phyloP scores from a whole-genome alignment of 2,797 vertebrate species.

The Sardinella longiceps region DNA sequence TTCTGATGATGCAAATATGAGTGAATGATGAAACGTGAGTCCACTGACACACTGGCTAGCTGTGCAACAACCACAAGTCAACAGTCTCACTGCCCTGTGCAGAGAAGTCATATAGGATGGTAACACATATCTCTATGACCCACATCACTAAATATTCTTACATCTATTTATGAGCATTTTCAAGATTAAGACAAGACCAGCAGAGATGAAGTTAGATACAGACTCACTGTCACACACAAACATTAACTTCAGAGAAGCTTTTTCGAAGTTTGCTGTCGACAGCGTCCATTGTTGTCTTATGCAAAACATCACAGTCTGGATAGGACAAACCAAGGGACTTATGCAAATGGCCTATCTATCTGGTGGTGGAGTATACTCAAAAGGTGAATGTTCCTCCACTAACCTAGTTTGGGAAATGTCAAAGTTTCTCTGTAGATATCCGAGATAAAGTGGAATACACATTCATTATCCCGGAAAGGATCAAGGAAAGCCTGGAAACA shows the following conservation, averaged over 20 bases:
- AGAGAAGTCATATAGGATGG: neutral
- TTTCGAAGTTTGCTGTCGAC: constrained; percentile 64
- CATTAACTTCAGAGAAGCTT: constrained; percentile 48
- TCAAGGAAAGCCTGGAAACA: constrained; percentile 18
- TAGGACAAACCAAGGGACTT: constrained; percentile 72
- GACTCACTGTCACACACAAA: constrained; percentile 10
- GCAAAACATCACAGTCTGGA: constrained; percentile 78
- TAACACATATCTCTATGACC: neutral
- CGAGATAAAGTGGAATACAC: constrained; percentile 19
- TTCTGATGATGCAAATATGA: neutral
- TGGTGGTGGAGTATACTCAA: constrained; percentile 64
- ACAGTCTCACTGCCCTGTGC: neutral
- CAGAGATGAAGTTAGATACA: neutral
- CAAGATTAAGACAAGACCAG: neutral
- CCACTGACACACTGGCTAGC: neutral
- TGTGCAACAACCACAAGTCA: neutral
- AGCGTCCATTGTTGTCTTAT: constrained; percentile 82
- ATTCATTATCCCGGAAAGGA: constrained; percentile 18
- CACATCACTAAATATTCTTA: neutral
- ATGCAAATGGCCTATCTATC: constrained; percentile 73
- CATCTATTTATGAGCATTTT: neutral
- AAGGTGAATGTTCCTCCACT: constrained; percentile 69
- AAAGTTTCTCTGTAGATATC: constrained; percentile 61
- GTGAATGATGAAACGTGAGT: neutral
- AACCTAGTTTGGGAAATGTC: constrained; percentile 74